Evolutionary conservation across 2,888 invertebrate genomes (phyloP), one percentile per base, ranked within the genome.

Genomic region (Sinodicranocentrus sp.): DNA sequence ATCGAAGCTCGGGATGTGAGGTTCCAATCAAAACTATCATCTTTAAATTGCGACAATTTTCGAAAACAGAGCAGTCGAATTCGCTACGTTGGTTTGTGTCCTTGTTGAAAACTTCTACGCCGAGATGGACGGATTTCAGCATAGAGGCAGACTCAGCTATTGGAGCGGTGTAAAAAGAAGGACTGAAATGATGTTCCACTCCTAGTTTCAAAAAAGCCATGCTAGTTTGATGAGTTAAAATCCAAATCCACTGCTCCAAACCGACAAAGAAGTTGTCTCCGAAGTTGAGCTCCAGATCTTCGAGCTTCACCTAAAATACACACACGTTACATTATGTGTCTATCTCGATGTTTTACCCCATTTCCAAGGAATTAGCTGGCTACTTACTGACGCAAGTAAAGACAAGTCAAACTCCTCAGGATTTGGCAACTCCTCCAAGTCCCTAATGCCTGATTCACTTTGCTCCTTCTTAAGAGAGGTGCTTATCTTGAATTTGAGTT

Each of bases 1-100:
- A 0, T n/a, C 59, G 52, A 0, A 2, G 19, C 3, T 21, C 65
- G 26, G 57, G 1, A 17, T n/a, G 28, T 6, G 52, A 48, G 13
- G 75, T 39, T 39, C 77, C 77, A 0, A 19, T 25, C 21, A 77
- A 59, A 57, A 68, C 68, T n/a, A 77, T 19, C 68, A 77, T 68
- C 54, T 68, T 39, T 57, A 77, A 39, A 6, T 68, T 67, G 25
- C 6, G 3, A 28, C 77, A 77, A 15, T 43, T 21, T 57, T 43
- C 68, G 17, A 77, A 77, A 25, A 77, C 33, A 28, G 67, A 21
- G 19, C 77, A 77, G 21, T 77, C 68, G 2, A 77, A 43, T 0
- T 25, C 15, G 0, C 0, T 2, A 8, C 39, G 28, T n/a, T 23
- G 26, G 23, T 63, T 25, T 13, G 23, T 21, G 15, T 1, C 39